Evolutionary conservation across 1,140 invertebrate genomes (phyloP), one percentile per base, ranked within the genome.

Genomic region (Cardiocondyla obscurior): DNA sequence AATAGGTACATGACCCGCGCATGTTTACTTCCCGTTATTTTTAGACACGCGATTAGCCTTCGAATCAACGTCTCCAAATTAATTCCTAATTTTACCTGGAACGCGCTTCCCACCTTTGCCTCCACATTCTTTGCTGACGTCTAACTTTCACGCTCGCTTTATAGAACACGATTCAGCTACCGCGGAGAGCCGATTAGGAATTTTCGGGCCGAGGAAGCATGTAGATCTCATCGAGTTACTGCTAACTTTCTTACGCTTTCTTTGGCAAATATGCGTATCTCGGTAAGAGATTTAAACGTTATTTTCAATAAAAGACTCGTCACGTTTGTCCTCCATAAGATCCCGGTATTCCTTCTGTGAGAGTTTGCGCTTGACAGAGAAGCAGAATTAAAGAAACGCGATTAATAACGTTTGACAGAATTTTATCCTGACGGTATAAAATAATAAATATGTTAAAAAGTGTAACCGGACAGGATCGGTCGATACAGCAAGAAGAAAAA

Each of bases 231-330:
- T 1, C 10, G 46, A 39, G 22, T 51, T 67, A 30, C 14, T 46
- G 19, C 51, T 84, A 76, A 84, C 85, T 88, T 88, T 88, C 86
- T 64, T 86, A 33, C 74, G 77, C 81, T 85, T 87, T 83, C 82
- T 84, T 84, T 44, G n/a, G 33, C 22, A 62, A 53, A 42, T 62
- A 76, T 25, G 36, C 57, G 28, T 12, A 12, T 74, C 55, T 14
- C 3, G 33, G 14, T 14, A 33, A 25, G 28, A 62, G 12, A 8
- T 2, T 22, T n/a, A 5, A 73, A 30, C 30, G 28, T 58, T 8
- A 36, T 2, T 6, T 53, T 25, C 7, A 3, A 10, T 25, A 5
- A n/a, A 46, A 42, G 51, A 44, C 58, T 65, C 22, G 28, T 39
- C 60, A 14, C 16, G 19, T 33, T 49, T n/a, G 39, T 86, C 1